Evolutionary conservation across 2,113 vertebrate genomes (phyloP).

Genomic region (Mormyrus iriodes): DNA sequence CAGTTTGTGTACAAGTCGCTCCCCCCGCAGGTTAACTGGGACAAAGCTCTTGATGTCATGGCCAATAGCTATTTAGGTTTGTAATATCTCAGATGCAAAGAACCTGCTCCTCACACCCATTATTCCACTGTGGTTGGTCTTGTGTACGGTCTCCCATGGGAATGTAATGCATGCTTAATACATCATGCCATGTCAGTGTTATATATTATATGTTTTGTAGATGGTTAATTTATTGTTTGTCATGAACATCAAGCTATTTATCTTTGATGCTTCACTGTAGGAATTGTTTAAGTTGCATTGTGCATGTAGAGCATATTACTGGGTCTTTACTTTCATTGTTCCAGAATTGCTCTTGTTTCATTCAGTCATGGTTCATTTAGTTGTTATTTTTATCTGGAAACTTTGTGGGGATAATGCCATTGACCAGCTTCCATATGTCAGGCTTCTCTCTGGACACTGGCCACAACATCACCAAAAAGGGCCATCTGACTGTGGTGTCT

Average conservation of each 20-base stretch:
- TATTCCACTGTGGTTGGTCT: conserved; percentile 37
- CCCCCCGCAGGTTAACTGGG: conserved; percentile 55
- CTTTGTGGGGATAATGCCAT: background rate
- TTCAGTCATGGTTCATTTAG: background rate
- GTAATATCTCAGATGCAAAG: conserved; percentile 57
- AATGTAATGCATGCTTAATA: conserved; percentile 14
- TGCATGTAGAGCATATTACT: background rate
- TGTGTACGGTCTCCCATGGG: conserved; percentile 30
- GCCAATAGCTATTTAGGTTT: conserved; percentile 82
- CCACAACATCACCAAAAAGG: conserved; percentile 69
- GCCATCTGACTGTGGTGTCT: conserved; percentile 80
- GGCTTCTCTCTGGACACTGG: conserved; percentile 93
- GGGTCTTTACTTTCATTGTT: background rate
- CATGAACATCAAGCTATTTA: background rate
- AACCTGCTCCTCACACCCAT: conserved; percentile 24
- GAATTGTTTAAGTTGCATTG: background rate
- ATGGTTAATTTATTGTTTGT: background rate
- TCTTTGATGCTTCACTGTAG: background rate
- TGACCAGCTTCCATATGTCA: conserved; percentile 40
- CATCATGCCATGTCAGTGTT: background rate
- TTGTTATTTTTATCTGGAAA: background rate
- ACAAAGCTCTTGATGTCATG: conserved; percentile 59
- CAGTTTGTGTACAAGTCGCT: conserved; percentile 73
- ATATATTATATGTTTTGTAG: background rate
- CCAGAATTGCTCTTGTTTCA: background rate